A percentile compares a stretch with the other conserved stretches of the same genome.
Conservation (phyloP, 1,140 invertebrate species). For the Heliothis virescens region DNA sequence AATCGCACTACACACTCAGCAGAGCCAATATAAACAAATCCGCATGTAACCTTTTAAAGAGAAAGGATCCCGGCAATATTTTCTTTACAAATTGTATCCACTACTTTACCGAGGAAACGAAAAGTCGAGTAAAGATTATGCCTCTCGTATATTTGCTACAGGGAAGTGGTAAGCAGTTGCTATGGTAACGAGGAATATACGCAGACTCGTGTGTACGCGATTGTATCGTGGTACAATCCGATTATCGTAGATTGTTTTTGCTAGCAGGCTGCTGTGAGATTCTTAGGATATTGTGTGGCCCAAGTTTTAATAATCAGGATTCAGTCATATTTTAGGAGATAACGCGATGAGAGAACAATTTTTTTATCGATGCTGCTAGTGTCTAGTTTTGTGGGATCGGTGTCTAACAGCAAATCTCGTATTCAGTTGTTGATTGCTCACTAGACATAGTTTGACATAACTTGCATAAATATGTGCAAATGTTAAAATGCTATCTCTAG, state of each 20-base stretch:
- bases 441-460: too few species aligned
- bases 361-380: background rate
- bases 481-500: too few species aligned
- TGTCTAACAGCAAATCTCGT: too few species aligned
- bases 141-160: slow-evolving; percentile 33
- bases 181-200: slow-evolving; percentile 42
- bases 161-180: slow-evolving; percentile 46
- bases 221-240: slow-evolving; percentile 61
- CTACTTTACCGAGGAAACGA: slow-evolving; percentile 1
- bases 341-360: background rate
- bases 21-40: slow-evolving; percentile 7
- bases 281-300: slow-evolving; percentile 42
- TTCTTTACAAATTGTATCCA: slow-evolving; percentile 32
- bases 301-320: background rate
- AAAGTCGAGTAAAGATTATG: slow-evolving; percentile 44
- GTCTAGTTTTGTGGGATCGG: too few species aligned
- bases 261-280: slow-evolving; percentile 45
- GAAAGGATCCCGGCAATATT: slow-evolving; percentile 15
- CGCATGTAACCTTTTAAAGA: background rate
- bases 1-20: slow-evolving; percentile 4
- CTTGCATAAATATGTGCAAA: too few species aligned
- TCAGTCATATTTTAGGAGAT: background rate
- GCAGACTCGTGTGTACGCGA: slow-evolving; percentile 25
- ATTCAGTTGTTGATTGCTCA: too few species aligned
- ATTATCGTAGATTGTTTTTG: slow-evolving; percentile 68